Conservation (phyloP, 2,113 vertebrate genomes). For the Sigmodon hispidus region DNA sequence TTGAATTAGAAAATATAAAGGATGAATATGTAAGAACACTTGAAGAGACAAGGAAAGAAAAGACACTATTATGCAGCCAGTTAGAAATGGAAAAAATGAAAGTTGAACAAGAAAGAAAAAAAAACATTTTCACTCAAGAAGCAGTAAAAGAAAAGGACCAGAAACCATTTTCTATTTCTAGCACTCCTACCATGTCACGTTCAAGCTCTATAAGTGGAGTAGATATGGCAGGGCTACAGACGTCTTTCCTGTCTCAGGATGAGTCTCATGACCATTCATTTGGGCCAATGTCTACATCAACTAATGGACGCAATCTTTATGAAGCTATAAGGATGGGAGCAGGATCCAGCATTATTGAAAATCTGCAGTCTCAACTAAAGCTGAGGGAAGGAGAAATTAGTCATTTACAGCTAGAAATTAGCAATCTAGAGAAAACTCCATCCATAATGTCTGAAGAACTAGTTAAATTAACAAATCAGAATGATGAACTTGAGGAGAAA, state of each 20-base stretch:
- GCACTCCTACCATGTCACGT: slow-evolving; percentile 94
- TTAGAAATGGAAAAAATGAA: slow-evolving; percentile 99
- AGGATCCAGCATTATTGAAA: slow-evolving; percentile 97
- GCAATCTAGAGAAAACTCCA: slow-evolving; percentile 94
- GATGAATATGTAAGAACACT: slow-evolving; percentile 91
- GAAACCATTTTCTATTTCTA: slow-evolving; percentile 89
- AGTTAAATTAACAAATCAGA: slow-evolving; percentile 96
- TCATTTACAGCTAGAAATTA: slow-evolving; percentile 97
- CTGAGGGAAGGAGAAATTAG: slow-evolving; percentile 95
- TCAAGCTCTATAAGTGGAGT: slow-evolving; percentile 95
- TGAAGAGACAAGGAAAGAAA: slow-evolving; percentile 96
- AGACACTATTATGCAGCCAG: slow-evolving; percentile 93
- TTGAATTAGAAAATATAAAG: slow-evolving; percentile 94
- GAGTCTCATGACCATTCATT: slow-evolving; percentile 92
- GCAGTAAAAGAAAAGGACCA: slow-evolving; percentile 96
- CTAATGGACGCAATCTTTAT: slow-evolving; percentile 93
- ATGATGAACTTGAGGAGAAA: slow-evolving; percentile 96
- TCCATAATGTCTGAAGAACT: slow-evolving; percentile 96
- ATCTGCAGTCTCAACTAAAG: slow-evolving; percentile 97
- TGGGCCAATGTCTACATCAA: slow-evolving; percentile 87
- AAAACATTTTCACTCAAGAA: slow-evolving; percentile 94
- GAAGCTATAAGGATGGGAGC: slow-evolving; percentile 95
- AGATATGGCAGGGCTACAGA: slow-evolving; percentile 92
- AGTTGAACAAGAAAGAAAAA: slow-evolving; percentile 98
- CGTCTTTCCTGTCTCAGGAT: slow-evolving; percentile 94